A percentile compares a stretch with the other conserved stretches of the same genome.
These are phyloP conservation scores for Ondatra zibethicus DNA, from an alignment of 2,113 vertebrate genomes.

Conservation along the genomic window DNA sequence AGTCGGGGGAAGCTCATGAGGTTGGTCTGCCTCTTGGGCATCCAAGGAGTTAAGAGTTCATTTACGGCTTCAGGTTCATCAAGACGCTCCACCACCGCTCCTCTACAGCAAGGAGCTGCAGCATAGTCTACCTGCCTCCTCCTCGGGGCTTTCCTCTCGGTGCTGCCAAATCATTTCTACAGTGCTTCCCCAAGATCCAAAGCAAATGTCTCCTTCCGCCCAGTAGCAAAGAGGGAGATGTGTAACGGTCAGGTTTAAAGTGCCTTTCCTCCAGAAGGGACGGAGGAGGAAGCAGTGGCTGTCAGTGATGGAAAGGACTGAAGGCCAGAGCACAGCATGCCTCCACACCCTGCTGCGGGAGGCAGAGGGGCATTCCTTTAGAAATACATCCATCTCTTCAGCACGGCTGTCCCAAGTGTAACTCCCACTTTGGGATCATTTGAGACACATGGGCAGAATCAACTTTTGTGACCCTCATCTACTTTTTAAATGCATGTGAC, in stretches of 20 bases:
- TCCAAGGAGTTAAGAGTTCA: background rate
- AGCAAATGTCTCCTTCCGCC: background rate
- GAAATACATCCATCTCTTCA: background rate
- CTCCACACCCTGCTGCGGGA: background rate
- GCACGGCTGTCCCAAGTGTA: background rate
- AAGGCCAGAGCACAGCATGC: background rate
- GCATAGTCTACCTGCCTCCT: background rate
- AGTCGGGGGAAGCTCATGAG: background rate
- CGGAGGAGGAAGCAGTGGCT: background rate
- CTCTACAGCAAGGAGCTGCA: no score
- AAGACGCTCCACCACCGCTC: no score
- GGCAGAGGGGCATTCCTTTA: background rate
- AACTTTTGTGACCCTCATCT: background rate
- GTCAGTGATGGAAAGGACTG: background rate
- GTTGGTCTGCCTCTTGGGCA: background rate
- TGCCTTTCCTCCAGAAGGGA: background rate
- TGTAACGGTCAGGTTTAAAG: background rate
- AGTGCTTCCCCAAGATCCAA: background rate
- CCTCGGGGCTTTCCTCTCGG: background rate
- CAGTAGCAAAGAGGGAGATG: background rate
- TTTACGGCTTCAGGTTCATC: background rate
- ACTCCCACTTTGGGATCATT: background rate
- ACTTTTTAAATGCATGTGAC: background rate
- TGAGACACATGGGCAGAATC: background rate
- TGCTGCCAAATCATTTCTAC: background rate